Evolutionary conservation across 2,113 vertebrate species (phyloP), one percentile per base, ranked within the genome.

Genomic region (Apaloderma vittatum): DNA sequence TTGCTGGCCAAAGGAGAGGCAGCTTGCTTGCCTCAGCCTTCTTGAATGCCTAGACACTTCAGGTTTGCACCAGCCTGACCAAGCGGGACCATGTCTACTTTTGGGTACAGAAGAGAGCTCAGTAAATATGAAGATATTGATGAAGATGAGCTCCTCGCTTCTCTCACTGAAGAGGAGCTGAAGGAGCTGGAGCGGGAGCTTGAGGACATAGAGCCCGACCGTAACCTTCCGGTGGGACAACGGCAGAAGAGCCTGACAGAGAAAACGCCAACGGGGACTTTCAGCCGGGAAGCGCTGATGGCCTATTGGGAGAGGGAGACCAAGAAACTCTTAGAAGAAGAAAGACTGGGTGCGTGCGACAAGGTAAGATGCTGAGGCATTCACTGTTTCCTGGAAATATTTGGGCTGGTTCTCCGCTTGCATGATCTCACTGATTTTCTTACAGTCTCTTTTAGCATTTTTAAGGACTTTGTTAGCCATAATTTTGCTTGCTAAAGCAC

Each of bases 241-340:
- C 98, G 99, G 78, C 99, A 99, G 97, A 99, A 99, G 94, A 99
- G 99, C 93, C 98, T 99, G 97, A 99, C 99, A 0, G 99, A 99
- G 94, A 99, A 99, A 97, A 99, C 99, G 16, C 99, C 99, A 0
- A 99, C 99, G 0, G 99, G 99, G 48, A 99, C 98, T 4, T 99
- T 99, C 97, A 99, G 99, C 98, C 97, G 99, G 95, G 99, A 99
- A 89, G 98, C 99, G 0, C 97, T 99, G 82, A 98, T 99, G 98
- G 99, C 99, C 91, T 99, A 99, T 59, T 99, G 99, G 99, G 99
- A 99, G 97, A 99, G 98, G 17, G 99, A 99, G 97, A 99, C 99
- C 12, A 98, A 93, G 23, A 99, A 99, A 96, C 97, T 99, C 70
- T 95, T 99, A 88, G 99, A 99, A 94, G 98, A 99, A 80, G 99